phyloP scores from a whole-genome alignment of 2,113 vertebrate species.

The Mellivora capensis region DNA sequence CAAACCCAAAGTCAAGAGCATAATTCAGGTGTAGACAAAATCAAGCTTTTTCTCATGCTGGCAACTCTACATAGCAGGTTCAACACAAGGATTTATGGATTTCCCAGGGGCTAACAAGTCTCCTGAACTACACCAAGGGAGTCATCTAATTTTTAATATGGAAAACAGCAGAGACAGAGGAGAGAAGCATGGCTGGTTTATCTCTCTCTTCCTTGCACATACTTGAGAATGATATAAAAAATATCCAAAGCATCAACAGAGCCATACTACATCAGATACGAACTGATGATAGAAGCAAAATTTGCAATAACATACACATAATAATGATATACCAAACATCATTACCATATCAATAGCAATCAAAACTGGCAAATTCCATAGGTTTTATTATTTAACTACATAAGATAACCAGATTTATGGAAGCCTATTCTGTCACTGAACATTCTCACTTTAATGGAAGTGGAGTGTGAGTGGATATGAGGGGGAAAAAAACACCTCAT shows the following conservation, averaged over 20 bases:
- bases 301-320: not conserved
- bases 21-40: not conserved
- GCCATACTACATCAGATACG: not conserved
- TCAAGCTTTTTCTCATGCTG: not conserved
- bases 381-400: not conserved
- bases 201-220: not conserved
- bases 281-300: not conserved
- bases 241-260: not conserved
- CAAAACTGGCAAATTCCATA: not conserved
- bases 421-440: not conserved
- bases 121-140: not conserved
- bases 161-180: not conserved
- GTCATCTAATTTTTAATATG: not conserved
- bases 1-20: not conserved
- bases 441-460: not conserved
- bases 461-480: not conserved
- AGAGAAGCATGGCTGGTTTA: not conserved
- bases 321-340: not conserved
- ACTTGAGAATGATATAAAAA: not conserved
- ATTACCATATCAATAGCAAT: not conserved
- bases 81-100: not conserved
- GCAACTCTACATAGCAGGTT: not conserved
- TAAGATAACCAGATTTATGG: not conserved
- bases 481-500: not conserved
- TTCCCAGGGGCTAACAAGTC: not conserved